Evolutionary conservation across 2,797 vertebrate genomes (phyloP), one percentile per base, ranked within the genome.

Genomic region (Malacoctenus gilli): DNA sequence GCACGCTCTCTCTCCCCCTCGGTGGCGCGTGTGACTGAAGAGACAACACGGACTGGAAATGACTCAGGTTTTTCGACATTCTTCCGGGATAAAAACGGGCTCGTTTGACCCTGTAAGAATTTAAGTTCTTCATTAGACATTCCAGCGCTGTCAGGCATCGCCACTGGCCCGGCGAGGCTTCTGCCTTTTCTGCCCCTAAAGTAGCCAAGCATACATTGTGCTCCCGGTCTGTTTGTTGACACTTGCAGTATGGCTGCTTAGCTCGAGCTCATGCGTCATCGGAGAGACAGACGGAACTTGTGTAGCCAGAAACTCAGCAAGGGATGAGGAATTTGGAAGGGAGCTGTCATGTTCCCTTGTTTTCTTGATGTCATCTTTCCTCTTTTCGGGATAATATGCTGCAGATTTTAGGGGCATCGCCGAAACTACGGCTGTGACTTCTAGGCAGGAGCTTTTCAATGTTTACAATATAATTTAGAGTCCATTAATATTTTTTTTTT

Each of bases 271-370:
- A 62, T 83, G 75, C 72, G 72, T 83, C 83, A 82, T 75, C 51
- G 46, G 39, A 59, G 53, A 72, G 68, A 83, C 82, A 79, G 82
- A 84, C 74, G 44, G 22, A 62, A 62, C 59, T 59, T 71, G 77
- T 75, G 60, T 57, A 55, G 69, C 56, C 35, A 16, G 59, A 49
- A 28, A 49, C 77, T 90, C 70, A 56, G 79, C 54, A 44, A 25
- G 59, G 40, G 64, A 80, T 86, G 87, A 82, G 86, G 87, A 89
- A 89, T 90, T 82, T 90, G 0, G 61, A 83, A 55, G 9, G 10
- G 77, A 79, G 66, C 64, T 81, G 89, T 80, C 64, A 86, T 87
- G 77, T 86, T 83, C 73, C 39, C 51, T 28, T 58, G 59, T 79
- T 83, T 72, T 68, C 82, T 76, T 80, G 53, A 81, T 82, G 81